Evolutionary conservation across 2,888 invertebrate species (phyloP), one percentile per base, ranked within the genome.

Genomic region (Nemurella pictetii): DNA sequence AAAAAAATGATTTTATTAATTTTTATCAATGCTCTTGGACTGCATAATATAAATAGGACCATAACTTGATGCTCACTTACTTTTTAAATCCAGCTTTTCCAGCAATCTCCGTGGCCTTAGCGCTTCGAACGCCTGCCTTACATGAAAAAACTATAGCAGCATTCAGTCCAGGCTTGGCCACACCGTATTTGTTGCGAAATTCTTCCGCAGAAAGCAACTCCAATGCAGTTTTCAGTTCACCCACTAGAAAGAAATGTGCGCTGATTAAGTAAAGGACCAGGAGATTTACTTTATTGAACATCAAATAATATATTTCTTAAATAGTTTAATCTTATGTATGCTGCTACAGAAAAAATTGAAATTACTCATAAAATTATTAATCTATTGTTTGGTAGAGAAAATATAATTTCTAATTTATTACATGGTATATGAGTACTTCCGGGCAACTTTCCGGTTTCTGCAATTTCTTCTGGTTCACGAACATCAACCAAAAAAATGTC

Each of bases 391-490:
- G n/a, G n/a, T n/a, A n/a, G n/a, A n/a, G n/a, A n/a, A n/a, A n/a
- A n/a, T n/a, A n/a, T n/a, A n/a, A n/a, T n/a, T n/a, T n/a, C n/a
- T n/a, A 7, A 73, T 80, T 36, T 91, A 92, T 92, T 92, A 94
- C 96, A 91, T 87, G 96, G 95, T 89, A 96, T 95, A 88, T 96
- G 95, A 84, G 95, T 92, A 88, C 95, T 95, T 84, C 93, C 93
- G 72, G 96, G 96, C 86, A 96, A 93, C 88, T 92, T 91, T 1
- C 96, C 96, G 87, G 93, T 93, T 88, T 95, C 94, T 86, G 92
- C 90, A 12, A 96, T 89, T 90, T 96, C 96, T 15, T 92, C 90
- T 35, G 95, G 94, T 89, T 96, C 95, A 87, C 96, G 93, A 0
- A 96, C 96, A 91, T 96, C 96, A 86, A 97, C 92, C 30, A 96